A percentile compares a stretch with the other conserved stretches of the same genome.
Evolutionary conservation across 2,888 invertebrate genomes (phyloP).

Genomic region (Therioaphis trifolii): DNA sequence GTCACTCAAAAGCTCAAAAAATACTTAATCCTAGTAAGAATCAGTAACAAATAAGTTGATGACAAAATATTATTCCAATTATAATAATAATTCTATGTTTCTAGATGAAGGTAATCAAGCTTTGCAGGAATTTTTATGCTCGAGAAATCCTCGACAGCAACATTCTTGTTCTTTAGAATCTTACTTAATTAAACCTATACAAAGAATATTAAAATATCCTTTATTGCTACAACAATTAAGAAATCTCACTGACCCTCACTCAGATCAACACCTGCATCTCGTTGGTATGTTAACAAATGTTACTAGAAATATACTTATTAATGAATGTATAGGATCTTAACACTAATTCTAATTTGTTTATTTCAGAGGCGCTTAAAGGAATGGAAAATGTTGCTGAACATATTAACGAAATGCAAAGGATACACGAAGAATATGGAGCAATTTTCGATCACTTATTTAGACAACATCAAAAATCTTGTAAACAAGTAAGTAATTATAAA

Average conservation of each 20-base stretch:
- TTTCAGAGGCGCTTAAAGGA: constrained; percentile 91
- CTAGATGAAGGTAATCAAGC: constrained; percentile 95
- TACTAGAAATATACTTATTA: not conserved
- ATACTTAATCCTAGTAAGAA: constrained; percentile 96
- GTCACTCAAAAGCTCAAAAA: constrained; percentile 98
- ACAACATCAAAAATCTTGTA: constrained; percentile 94
- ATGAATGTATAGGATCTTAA: not conserved
- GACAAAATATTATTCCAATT: constrained; percentile 65
- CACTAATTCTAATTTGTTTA: constrained; percentile 42
- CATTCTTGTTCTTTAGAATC: constrained; percentile 97
- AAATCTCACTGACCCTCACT: constrained; percentile 90
- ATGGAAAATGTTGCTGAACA: constrained; percentile 99
- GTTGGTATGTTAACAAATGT: constrained; percentile 75
- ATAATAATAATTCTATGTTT: constrained; percentile 66
- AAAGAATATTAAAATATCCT: constrained; percentile 97
- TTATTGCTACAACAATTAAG: constrained; percentile 92
- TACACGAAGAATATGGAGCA: constrained; percentile 98
- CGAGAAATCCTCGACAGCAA: constrained; percentile 95
- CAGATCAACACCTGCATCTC: constrained; percentile 94
- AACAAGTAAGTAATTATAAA: constrained; percentile 68
- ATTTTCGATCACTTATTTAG: constrained; percentile 97
- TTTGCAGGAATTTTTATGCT: constrained; percentile 92
- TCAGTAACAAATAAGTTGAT: not conserved
- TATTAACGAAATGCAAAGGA: constrained; percentile 99
- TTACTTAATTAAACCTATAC: constrained; percentile 98